Base-by-base conservation (phyloP, 2,797 vertebrate species). In the Cryptoprocta ferox region DNA sequence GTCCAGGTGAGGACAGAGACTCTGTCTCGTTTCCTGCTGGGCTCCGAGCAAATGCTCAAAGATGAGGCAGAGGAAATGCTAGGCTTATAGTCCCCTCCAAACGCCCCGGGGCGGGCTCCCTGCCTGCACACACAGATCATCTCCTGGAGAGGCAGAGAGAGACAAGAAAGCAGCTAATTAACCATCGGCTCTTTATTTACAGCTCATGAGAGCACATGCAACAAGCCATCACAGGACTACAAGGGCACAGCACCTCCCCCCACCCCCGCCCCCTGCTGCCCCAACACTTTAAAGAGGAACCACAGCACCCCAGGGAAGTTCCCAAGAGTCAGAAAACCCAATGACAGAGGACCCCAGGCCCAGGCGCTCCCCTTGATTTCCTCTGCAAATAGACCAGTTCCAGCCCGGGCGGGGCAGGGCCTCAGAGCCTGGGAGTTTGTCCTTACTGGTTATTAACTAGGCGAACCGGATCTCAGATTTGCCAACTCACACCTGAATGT, bases 121-220 rank as follows among this genome's bases (percentile, higher is more conserved):
- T 19, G 53, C 30, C 86, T 39, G 71, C 30, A 32, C 70, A 48
- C 75, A 63, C 4, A 28, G 79, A 61, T 28, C 53, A 3, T 14
- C 73, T 71, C 13, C 66, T 7, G 24, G 86, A 71, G 71, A 45
- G 73, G n/a, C 37, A 48, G n/a, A 68, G 79, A 68, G 76, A 95
- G 48, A 61, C 15, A 0, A 5, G 32, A 8, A 45, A 39, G 19
- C 16, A 0, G 48, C 37, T 63, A 35, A 68, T 61, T 68, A 97
- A 96, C 95, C 85, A 98, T 96, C n/a, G 10, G 95, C 84, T 95
- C 97, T 99, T 99, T 99, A 99, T 99, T 99, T 98, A 99, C 98
- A 99, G 95, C 95, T 97, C 53, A 66, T 80, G 53, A 91, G 97
- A 98, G 96, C 85, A 96, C 98, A 98, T 98, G 98, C 98, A 98